Conservation (phyloP, 2,888 invertebrate genomes). For the Acanthopleura granulata region DNA sequence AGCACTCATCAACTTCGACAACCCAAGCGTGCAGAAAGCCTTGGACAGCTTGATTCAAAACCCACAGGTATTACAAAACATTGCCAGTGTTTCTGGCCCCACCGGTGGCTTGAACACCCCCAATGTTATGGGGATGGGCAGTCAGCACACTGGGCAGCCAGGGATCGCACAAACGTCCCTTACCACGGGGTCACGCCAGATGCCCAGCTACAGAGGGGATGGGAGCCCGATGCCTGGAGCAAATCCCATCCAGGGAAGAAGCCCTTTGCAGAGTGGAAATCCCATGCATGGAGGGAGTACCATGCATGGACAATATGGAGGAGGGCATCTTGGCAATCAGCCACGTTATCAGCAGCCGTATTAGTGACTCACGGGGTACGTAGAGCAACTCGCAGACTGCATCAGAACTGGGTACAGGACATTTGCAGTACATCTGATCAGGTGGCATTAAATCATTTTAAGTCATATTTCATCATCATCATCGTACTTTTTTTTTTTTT, state of each 20-base stretch:
- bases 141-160: not conserved
- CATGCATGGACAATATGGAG: no score
- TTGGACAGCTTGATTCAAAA: conserved; percentile 70
- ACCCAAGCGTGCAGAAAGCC: conserved; percentile 70
- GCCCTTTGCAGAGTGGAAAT: no score
- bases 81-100: conserved; percentile 28
- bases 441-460: no score
- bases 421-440: no score
- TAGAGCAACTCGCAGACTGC: no score
- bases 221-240: not conserved
- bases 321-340: no score
- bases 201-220: not conserved
- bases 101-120: not conserved
- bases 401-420: no score
- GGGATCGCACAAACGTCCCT: not conserved
- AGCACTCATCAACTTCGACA: conserved; percentile 68
- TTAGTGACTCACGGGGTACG: no score
- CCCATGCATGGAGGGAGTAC: no score
- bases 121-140: not conserved
- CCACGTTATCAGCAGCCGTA: no score
- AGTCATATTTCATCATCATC: no score
- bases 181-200: not conserved
- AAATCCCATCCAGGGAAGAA: not conserved
- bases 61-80: conserved; percentile 67
- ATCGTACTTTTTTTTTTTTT: no score